These are phyloP conservation scores for Crocidura indochinensis DNA, from an alignment of 2,797 vertebrate species.

Conservation along the genomic window DNA sequence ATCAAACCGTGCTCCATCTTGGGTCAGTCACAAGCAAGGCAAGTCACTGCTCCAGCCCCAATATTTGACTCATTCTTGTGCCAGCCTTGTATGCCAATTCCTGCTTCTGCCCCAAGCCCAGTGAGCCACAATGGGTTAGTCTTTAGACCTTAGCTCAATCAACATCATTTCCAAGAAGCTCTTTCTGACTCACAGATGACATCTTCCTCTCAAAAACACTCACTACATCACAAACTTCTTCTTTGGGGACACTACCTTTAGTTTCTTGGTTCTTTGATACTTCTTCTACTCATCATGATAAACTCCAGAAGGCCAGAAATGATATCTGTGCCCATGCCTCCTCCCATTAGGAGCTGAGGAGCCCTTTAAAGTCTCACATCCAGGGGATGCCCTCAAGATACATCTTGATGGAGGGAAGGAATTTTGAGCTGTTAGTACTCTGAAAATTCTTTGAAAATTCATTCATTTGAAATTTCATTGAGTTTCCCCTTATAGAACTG, in stretches of 20 bases:
- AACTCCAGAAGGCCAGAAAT: background rate
- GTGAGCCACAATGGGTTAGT: background rate
- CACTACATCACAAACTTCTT: background rate
- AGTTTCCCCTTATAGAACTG: background rate
- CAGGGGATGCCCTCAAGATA: background rate
- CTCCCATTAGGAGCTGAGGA: background rate
- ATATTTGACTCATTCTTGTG: background rate
- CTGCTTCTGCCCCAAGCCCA: background rate
- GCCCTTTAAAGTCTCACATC: background rate
- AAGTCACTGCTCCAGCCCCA: no score
- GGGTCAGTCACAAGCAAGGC: no score
- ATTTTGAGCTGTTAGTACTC: background rate
- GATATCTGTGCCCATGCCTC: background rate
- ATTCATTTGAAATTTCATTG: no score
- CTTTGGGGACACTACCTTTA: background rate
- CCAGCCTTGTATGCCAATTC: background rate
- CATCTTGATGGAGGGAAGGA: background rate
- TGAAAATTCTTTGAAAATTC: background rate
- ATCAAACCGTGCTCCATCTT: no score
- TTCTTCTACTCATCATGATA: background rate
- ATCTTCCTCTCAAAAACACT: background rate
- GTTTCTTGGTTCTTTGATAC: background rate
- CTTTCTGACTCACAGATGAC: background rate
- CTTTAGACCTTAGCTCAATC: background rate
- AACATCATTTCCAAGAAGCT: slow-evolving; percentile 19